Base-by-base conservation (phyloP, 2,888 invertebrate genomes). In the Himalopsyche anomala region DNA sequence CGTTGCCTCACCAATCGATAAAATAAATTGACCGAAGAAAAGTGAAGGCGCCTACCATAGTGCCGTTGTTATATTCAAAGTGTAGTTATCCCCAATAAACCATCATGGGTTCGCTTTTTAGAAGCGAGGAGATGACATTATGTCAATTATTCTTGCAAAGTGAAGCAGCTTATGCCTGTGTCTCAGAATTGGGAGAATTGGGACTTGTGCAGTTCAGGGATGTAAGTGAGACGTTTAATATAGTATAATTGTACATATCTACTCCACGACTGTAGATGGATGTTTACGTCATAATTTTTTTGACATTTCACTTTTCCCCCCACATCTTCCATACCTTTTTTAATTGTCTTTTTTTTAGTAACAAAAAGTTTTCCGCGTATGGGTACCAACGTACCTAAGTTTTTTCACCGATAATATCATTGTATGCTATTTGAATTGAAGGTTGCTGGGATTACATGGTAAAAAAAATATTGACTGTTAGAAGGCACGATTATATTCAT, bases 141-240 rank as follows among this genome's bases (percentile, higher is more conserved):
- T 99, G 99, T 95, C 99, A 99, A 93, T 96, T 99, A 90, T 99
- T 99, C 93, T 94, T 99, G 89, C 99, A 99, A 92, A 98, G 98
- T 92, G 99, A 99, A 94, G 98, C 99, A 86, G 99, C 99, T 28
- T 99, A 99, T 94, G 97, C 98, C 88, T 99, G 99, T 94, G 98
- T 99, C 89, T 98, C 99, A 54, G 99, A 99, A 92, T 94, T 99
- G 83, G 99, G 99, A 87, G 99, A 99, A 93, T 94, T 99, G 89
- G 99, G 99, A 84, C 94, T 99, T 88, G 98, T 99, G 81, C 99
- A 99, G 93, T 99, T 99, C 92, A 95, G 98, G 91, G 99, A 99
- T 92, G 96, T 97, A 92, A 95, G 96, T 95, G 91, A 89, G 83
- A 62, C 36, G 15, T 51, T 51, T 51, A 15, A 28, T 28, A 28